A percentile compares a stretch with the other conserved stretches of the same genome.
Conservation (phyloP, 2,113 vertebrate genomes). For the Jaculus jaculus region DNA sequence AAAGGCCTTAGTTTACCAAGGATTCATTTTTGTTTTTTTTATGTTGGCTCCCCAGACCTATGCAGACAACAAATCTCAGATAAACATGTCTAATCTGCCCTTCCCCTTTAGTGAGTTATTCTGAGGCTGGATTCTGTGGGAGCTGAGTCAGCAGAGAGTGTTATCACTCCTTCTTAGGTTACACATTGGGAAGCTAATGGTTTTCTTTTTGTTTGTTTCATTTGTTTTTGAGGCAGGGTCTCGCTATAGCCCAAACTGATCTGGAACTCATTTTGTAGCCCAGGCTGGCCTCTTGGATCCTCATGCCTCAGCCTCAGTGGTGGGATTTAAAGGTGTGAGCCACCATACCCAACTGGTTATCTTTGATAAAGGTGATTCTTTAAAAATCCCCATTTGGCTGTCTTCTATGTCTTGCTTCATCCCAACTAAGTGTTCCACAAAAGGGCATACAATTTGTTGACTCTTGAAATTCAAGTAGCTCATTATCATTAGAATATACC, state of each 20-base stretch:
- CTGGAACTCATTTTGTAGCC: no score
- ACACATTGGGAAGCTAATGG: background rate
- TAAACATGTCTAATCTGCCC: background rate
- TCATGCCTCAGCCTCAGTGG: no score
- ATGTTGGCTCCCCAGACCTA: background rate
- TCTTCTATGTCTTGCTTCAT: conserved; percentile 16
- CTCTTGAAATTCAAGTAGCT: conserved; percentile 9
- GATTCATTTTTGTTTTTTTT: background rate
- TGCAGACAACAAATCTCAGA: background rate
- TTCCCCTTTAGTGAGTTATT: background rate
- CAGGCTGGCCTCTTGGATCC: no score
- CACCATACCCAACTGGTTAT: no score
- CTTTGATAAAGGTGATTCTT: background rate
- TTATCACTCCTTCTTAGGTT: background rate
- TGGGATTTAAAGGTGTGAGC: no score
- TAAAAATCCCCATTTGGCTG: background rate
- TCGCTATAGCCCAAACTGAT: no score
- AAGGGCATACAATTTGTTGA: background rate
- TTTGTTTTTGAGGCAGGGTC: no score
- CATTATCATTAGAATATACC: background rate
- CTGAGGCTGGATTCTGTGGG: background rate
- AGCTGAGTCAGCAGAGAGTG: background rate
- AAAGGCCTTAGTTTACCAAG: background rate
- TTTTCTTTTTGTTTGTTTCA: background rate
- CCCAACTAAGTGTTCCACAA: background rate